These are phyloP conservation scores for Lathamus discolor DNA, from an alignment of 2,113 vertebrate species.

Conservation along the genomic window DNA sequence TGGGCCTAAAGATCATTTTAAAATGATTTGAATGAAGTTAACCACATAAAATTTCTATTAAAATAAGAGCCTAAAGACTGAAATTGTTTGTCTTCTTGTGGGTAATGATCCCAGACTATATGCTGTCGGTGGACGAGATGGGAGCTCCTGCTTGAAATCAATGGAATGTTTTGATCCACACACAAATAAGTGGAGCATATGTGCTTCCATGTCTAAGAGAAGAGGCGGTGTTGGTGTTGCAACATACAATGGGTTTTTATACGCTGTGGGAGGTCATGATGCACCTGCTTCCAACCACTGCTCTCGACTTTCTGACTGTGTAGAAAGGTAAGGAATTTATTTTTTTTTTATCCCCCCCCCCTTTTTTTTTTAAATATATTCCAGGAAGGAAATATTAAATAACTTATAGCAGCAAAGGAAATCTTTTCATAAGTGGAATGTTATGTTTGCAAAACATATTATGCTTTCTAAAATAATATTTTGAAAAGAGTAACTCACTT, in stretches of 20 bases:
- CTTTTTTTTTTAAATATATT: not conserved
- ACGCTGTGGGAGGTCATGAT: conserved; percentile 92
- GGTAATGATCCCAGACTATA: conserved; percentile 78
- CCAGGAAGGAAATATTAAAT: not conserved
- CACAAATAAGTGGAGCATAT: conserved; percentile 96
- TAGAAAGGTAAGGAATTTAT: conserved; percentile 82
- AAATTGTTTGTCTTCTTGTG: not conserved
- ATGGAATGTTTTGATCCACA: conserved; percentile 98
- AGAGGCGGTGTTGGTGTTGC: conserved; percentile 92
- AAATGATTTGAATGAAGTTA: not conserved
- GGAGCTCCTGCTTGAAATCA: conserved; percentile 93
- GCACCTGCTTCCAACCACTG: conserved; percentile 94
- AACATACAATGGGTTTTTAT: conserved; percentile 90
- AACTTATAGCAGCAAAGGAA: not conserved
- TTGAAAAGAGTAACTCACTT: not conserved
- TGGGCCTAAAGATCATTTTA: not conserved
- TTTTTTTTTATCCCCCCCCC: no score
- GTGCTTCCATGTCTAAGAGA: conserved; percentile 92
- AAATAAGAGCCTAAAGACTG: not conserved
- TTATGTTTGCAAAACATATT: not conserved
- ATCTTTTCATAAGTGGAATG: not conserved
- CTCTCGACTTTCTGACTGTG: conserved; percentile 90
- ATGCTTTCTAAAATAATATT: not conserved
- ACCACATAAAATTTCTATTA: not conserved
- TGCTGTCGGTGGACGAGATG: conserved; percentile 92